These are phyloP conservation scores for Drosophila ambigua DNA, from an alignment of 1,140 invertebrate genomes.

Conservation along the genomic window DNA sequence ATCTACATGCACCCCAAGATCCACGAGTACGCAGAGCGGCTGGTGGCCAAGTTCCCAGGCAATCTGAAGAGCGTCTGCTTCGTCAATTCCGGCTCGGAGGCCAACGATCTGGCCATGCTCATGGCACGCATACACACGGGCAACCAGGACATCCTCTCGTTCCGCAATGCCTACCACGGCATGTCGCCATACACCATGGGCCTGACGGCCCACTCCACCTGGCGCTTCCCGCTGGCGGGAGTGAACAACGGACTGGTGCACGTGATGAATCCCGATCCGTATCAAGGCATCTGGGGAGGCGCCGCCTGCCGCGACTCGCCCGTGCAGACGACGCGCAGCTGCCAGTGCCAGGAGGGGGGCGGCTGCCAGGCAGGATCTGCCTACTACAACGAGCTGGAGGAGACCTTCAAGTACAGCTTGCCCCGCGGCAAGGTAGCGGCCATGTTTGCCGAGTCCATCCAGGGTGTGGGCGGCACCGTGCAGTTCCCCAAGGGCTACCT, in stretches of 20 bases:
- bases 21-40: slow-evolving; percentile 94
- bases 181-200: slow-evolving; percentile 93
- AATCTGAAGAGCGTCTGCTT: slow-evolving; percentile 96
- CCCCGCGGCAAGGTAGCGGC: slow-evolving; percentile 91
- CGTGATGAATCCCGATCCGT: slow-evolving; percentile 97
- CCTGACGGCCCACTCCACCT: slow-evolving; percentile 91
- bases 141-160: slow-evolving; percentile 92
- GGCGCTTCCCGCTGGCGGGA: slow-evolving; percentile 90
- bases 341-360: slow-evolving; percentile 86
- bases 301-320: slow-evolving; percentile 93
- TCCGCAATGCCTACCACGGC: slow-evolving; percentile 96
- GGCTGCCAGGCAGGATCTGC: slow-evolving; percentile 90
- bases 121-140: slow-evolving; percentile 94
- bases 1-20: slow-evolving; percentile 95
- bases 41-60: slow-evolving; percentile 92
- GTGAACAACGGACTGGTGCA: slow-evolving; percentile 92
- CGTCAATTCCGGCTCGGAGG: slow-evolving; percentile 98
- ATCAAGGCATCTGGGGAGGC: slow-evolving; percentile 95
- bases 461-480: slow-evolving; percentile 95
- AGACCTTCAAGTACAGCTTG: slow-evolving; percentile 90
- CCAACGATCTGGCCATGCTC: slow-evolving; percentile 96
- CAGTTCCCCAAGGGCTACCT: slow-evolving; percentile 96
- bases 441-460: slow-evolving; percentile 97
- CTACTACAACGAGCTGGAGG: slow-evolving; percentile 93
- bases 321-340: slow-evolving; percentile 89